Evolutionary conservation across 1,140 invertebrate genomes (phyloP), one percentile per base, ranked within the genome.

Genomic region (Pseudomyrmex flavicornis): DNA sequence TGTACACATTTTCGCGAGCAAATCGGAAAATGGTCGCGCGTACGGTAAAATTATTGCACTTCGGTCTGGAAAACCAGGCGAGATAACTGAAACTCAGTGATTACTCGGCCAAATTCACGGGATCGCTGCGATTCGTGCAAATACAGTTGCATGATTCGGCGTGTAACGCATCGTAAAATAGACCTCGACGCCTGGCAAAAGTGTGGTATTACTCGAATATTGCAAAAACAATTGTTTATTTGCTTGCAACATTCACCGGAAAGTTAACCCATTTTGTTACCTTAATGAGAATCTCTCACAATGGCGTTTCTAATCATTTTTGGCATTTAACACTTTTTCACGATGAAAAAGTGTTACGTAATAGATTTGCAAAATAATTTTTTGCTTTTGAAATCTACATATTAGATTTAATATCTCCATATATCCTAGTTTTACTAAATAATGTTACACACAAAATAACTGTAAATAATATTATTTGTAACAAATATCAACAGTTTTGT

Each of bases 51-150:
- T 77, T 77, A 77, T 65, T 52, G 22, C 50, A 66, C 22, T 5
- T 35, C 20, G 26, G 17, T 12, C 35, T 35, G 59, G 44, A 54
- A 63, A 77, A 73, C 82, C 20, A 76, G 17, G 50, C 52, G 52
- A 58, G 62, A 76, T 83, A 83, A 83, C 76, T 83, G 73, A 66
- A 68, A n/a, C 73, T 59, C 73, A 44, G 44, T 76, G 62, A 83
- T 83, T 77, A 68, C 73, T 77, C 61, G 59, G 61, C 17, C 72
- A 83, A 83, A 83, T 76, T 59, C 52, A 56, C 62, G 46, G n/a
- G n/a, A 76, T 76, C 46, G 52, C 44, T 44, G 17, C 17, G 68
- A 73, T 12, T 82, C 69, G 59, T 52, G 35, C 10, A 20, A 22
- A 75, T 58, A 63, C 76, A 58, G 48, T 26, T 15, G 63, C 12